Percentiles rank a stretch among this genome's conserved stretches.
Evolutionary conservation across 2,888 invertebrate genomes (phyloP).

Genomic region (Mythimna loreyi): DNA sequence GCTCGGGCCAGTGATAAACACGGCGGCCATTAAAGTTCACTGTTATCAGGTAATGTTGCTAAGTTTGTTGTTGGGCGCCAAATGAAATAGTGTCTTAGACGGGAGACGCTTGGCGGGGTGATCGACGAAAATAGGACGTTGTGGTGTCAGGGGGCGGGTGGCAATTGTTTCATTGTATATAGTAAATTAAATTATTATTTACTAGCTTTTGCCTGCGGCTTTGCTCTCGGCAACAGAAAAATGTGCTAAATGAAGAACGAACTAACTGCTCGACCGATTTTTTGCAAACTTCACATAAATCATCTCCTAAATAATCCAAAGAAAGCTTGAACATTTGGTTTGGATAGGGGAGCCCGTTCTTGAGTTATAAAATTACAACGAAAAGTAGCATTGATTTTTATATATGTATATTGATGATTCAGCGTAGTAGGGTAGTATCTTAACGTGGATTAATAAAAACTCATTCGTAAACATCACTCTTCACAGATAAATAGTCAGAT

Average conservation of each 20-base stretch:
- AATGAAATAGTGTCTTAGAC: constrained; percentile 26
- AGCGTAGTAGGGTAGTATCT: neutral
- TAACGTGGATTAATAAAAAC: neutral
- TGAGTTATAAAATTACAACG: no score
- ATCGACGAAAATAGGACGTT: neutral
- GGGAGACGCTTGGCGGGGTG: neutral
- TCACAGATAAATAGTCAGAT: no score
- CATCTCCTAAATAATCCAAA: no score
- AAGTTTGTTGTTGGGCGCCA: constrained; percentile 42
- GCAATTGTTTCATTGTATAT: constrained; percentile 5
- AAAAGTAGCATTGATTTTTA: no score
- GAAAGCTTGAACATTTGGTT: no score
- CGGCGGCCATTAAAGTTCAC: constrained; percentile 48
- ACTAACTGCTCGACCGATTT: no score
- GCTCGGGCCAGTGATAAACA: constrained; percentile 49
- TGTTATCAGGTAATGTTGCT: constrained; percentile 46
- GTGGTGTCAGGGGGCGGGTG: neutral
- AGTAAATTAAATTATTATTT: constrained; percentile 1
- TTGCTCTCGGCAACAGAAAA: no score
- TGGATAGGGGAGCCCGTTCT: no score
- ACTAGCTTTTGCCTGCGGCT: no score
- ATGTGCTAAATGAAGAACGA: no score
- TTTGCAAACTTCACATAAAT: no score
- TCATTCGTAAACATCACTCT: neutral
- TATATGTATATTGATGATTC: no score